phyloP scores from a whole-genome alignment of 2,113 vertebrate species.

The Periophthalmus modestus region DNA sequence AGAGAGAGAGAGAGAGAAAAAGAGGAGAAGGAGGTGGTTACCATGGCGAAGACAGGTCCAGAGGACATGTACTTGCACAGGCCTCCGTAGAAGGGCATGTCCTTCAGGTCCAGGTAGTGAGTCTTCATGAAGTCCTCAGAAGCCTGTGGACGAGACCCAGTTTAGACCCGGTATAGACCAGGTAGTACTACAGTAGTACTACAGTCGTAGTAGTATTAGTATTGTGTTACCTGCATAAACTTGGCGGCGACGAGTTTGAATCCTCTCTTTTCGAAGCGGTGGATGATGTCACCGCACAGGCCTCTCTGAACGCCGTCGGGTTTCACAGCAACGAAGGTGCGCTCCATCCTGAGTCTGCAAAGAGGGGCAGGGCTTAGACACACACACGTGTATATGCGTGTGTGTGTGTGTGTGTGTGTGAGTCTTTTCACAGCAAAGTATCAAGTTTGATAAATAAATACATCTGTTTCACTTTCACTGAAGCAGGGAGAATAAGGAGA shows the following conservation, averaged over 20 bases:
- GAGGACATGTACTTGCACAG: conserved; percentile 91
- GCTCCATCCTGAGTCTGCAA: conserved; percentile 65
- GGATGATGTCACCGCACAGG: conserved; percentile 89
- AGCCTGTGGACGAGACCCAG: conserved; percentile 67
- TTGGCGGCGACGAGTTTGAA: conserved; percentile 85
- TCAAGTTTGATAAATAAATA: too few relatives aligned
- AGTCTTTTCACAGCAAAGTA: too few relatives aligned
- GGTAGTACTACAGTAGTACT: neutral
- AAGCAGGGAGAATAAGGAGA: too few relatives aligned
- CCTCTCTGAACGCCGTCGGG: conserved; percentile 92
- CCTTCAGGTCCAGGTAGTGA: conserved; percentile 92
- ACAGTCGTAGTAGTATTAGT: neutral
- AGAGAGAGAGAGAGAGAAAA: neutral
- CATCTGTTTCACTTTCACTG: too few relatives aligned
- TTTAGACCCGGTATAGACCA: neutral
- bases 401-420: too few relatives aligned
- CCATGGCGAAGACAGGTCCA: conserved; percentile 90
- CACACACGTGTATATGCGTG: too few relatives aligned
- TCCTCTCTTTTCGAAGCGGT: conserved; percentile 87
- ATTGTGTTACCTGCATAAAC: conserved; percentile 74
- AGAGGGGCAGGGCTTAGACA: too few relatives aligned
- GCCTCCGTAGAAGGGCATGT: conserved; percentile 85
- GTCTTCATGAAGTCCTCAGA: conserved; percentile 87
- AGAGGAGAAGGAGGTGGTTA: conserved; percentile 55
- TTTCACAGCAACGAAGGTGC: conserved; percentile 91